Evolutionary conservation across 2,888 invertebrate species (phyloP).

Genomic region (Lasioglossum malachurum): DNA sequence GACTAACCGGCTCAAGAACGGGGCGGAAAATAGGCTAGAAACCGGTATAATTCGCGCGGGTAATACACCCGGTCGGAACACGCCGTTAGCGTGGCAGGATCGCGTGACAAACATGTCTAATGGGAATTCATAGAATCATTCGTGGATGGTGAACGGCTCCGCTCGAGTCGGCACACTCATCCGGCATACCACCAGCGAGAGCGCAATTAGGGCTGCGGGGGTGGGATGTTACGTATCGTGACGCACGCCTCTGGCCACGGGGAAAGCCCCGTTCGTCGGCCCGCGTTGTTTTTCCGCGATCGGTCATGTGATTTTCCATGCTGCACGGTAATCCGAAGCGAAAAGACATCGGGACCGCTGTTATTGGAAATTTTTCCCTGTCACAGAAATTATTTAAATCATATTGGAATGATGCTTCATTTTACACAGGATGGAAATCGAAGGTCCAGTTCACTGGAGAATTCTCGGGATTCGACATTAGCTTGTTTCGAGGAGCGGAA

Average conservation of each 20-base stretch:
- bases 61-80: constrained; percentile 43
- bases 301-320: constrained; percentile 9
- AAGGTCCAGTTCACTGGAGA: no score
- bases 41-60: constrained; percentile 43
- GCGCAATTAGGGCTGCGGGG: constrained; percentile 52
- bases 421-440: neutral
- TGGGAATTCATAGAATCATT: constrained; percentile 61
- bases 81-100: constrained; percentile 53
- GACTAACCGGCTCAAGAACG: constrained; percentile 1
- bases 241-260: neutral
- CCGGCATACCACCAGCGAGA: constrained; percentile 37
- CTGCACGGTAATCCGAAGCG: neutral
- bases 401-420: neutral
- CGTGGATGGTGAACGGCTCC: constrained; percentile 52
- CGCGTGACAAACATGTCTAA: constrained; percentile 64
- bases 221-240: constrained; percentile 30
- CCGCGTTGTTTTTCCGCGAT: neutral
- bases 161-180: constrained; percentile 31
- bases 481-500: no score
- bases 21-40: constrained; percentile 29
- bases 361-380: neutral
- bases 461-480: no score
- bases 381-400: neutral
- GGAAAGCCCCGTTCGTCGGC: constrained; percentile 16
- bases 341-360: neutral